phyloP scores from a whole-genome alignment of 2,113 vertebrate genomes.

The Dasyurus viverrinus region DNA sequence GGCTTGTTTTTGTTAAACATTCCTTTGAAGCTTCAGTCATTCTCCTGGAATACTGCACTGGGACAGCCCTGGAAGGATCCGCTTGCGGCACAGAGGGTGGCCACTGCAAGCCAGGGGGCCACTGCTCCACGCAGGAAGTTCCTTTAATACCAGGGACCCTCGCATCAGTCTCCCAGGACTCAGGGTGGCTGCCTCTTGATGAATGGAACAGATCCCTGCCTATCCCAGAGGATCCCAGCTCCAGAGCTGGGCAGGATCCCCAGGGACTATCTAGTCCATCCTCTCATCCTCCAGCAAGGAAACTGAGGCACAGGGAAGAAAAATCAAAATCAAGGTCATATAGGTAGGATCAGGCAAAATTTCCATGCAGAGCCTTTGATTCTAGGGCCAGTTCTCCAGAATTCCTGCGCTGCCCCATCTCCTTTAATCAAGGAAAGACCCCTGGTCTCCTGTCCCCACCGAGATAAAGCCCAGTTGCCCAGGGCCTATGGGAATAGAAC shows the following conservation, averaged over 20 bases:
- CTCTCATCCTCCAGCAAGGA: not conserved
- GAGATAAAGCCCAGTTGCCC: not conserved
- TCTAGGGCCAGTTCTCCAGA: too few relatives aligned
- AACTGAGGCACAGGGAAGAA: not conserved
- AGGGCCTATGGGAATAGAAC: not conserved
- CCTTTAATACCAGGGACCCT: too few relatives aligned
- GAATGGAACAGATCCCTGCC: not conserved
- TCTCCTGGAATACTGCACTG: not conserved
- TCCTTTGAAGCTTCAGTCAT: not conserved
- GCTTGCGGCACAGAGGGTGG: too few relatives aligned
- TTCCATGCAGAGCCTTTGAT: not conserved
- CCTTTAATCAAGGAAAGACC: not conserved
- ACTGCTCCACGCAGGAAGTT: not conserved
- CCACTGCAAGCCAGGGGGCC: not conserved
- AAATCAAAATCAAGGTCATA: not conserved
- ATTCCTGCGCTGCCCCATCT: not conserved
- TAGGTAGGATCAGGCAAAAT: not conserved
- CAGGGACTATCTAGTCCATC: not conserved
- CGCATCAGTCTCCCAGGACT: not conserved
- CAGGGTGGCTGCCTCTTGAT: not conserved
- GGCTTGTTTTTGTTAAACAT: not conserved
- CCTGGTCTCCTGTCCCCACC: not conserved
- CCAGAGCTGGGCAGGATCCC: not conserved
- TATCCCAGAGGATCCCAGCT: not conserved
- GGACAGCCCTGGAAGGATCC: not conserved